Conservation (phyloP, 2,888 invertebrate species). For the Orthosia gothica region DNA sequence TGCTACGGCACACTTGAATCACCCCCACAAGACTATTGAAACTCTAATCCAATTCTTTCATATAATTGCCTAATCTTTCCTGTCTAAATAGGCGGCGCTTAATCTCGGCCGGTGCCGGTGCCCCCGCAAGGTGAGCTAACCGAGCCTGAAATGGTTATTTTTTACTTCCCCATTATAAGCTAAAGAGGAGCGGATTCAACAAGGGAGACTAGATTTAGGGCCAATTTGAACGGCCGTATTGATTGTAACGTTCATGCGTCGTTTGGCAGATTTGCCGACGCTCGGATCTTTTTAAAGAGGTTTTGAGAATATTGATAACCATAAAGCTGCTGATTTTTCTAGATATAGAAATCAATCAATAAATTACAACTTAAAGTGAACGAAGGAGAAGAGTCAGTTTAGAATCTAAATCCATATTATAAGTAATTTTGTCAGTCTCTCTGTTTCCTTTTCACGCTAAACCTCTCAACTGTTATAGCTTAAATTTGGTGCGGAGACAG, state of each 20-base stretch:
- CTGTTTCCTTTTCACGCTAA: too few relatives aligned
- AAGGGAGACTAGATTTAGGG: constrained; percentile 82
- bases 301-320: not conserved
- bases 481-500: too few relatives aligned
- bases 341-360: not conserved
- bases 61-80: constrained; percentile 87
- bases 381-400: not conserved
- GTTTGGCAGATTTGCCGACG: constrained; percentile 68
- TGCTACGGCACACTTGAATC: constrained; percentile 57
- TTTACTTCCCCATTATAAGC: constrained; percentile 80
- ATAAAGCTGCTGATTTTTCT: not conserved
- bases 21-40: constrained; percentile 68
- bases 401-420: too few relatives aligned
- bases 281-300: not conserved
- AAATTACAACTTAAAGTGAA: not conserved
- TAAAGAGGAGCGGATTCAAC: constrained; percentile 76
- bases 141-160: constrained; percentile 88
- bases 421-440: too few relatives aligned
- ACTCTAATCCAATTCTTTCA: constrained; percentile 80
- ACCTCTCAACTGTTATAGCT: too few relatives aligned
- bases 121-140: constrained; percentile 82
- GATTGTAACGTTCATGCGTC: constrained; percentile 82
- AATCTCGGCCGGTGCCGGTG: constrained; percentile 72
- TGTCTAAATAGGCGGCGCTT: constrained; percentile 81
- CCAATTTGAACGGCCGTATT: constrained; percentile 83